Percentiles rank a stretch among this genome's conserved stretches.
These are phyloP conservation scores for Aleiodes sp. DNA, from an alignment of 1,140 invertebrate species.

Conservation along the genomic window DNA sequence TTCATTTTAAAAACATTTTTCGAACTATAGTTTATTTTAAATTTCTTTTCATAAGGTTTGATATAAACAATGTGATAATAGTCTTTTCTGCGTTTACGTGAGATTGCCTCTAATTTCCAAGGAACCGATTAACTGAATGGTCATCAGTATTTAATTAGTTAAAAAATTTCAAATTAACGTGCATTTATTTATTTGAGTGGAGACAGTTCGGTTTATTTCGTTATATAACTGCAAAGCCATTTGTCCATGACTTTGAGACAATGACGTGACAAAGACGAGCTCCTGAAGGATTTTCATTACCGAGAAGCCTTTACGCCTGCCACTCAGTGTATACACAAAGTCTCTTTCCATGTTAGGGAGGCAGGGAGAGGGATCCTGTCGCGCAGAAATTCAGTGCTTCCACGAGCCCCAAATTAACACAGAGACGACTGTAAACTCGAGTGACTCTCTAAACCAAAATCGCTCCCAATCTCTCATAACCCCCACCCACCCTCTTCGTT, in stretches of 20 bases:
- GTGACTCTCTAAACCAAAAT: conserved; percentile 34
- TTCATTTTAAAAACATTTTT: too few relatives aligned
- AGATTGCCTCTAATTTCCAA: too few relatives aligned
- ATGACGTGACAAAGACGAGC: conserved; percentile 35
- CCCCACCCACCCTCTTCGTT: background rate
- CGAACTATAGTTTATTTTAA: too few relatives aligned
- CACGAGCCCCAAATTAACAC: conserved; percentile 39
- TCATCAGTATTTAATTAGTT: conserved; percentile 19
- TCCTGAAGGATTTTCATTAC: conserved; percentile 40
- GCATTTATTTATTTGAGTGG: background rate
- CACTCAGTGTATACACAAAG: background rate
- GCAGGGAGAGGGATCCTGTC: background rate
- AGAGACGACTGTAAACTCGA: conserved; percentile 34
- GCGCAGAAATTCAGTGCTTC: conserved; percentile 35
- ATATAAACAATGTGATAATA: too few relatives aligned
- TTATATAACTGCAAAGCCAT: conserved; percentile 21
- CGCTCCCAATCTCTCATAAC: conserved; percentile 17
- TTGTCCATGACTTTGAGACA: conserved; percentile 22
- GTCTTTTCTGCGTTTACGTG: too few relatives aligned
- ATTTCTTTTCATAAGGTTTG: conserved; percentile 1
- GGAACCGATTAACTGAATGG: background rate
- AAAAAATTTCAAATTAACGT: background rate
- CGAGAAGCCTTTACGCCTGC: background rate
- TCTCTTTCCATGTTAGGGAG: conserved; percentile 26
- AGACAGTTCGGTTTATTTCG: background rate